Evolutionary conservation across 2,797 vertebrate genomes (phyloP), one percentile per base, ranked within the genome.

Genomic region (Neostethus bicornis): DNA sequence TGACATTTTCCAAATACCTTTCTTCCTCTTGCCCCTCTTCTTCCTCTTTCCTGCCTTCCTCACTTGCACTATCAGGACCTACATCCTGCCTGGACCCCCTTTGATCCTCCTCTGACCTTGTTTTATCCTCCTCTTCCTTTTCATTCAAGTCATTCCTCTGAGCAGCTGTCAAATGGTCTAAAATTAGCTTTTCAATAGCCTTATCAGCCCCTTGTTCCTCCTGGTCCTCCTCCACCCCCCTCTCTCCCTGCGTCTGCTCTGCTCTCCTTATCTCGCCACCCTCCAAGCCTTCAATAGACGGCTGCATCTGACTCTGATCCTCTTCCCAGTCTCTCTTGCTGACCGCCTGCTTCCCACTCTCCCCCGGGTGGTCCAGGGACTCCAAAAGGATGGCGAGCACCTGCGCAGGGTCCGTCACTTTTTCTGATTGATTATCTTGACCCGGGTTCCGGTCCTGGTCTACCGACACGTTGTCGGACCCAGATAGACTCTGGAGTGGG

Each of bases 341-440:
- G 63, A 77, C 75, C 34, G 25, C 44, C 41, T 67, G 75, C 57
- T 58, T 63, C 48, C 79, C 55, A 13, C 70, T 35, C 45, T 84
- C 72, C 70, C 48, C 67, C 7, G 75, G 81, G 68, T 83, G 84
- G 64, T 92, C 91, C 32, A 96, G 87, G 7, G 93, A 91, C 75
- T 94, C 90, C 59, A 96, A 77, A 42, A 97, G 90, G 35, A 94
- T 85, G 1, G 92, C 92, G 35, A 96, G 86, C 66, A 90, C 90
- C 80, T 86, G 87, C 49, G 66, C 86, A 32, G 94, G 91, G 75
- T 93, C 92, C 57, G 85, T 68, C 44, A 42, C 72, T 66, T 73
- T 87, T 64, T 92, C 92, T 75, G 88, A 84, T 34, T 88, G 90
- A 17, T 23, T 47, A 58, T 76, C 80, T 71, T 83, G 85, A 37